A percentile compares a stretch with the other conserved stretches of the same genome.
These are phyloP conservation scores for Bicyclus anynana DNA, from an alignment of 1,140 invertebrate species.

Conservation along the genomic window DNA sequence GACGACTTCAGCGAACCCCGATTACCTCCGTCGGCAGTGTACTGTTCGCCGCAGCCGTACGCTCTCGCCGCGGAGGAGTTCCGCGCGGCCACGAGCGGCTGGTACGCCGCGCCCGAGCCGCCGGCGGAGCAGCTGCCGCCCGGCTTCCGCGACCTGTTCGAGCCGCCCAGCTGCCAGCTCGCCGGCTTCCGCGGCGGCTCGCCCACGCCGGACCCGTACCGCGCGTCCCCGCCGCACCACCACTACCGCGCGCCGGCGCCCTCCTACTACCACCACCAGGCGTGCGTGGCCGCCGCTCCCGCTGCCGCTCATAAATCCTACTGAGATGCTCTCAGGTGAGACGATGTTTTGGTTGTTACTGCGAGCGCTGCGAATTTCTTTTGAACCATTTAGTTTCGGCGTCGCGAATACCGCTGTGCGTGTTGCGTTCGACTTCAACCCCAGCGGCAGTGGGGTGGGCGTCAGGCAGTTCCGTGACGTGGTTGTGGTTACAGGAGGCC, in stretches of 20 bases:
- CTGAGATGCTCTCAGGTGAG: conserved; percentile 66
- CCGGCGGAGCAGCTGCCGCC: conserved; percentile 70
- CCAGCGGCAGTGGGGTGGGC: conserved; percentile 41
- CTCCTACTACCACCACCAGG: conserved; percentile 77
- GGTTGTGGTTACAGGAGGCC: conserved; percentile 72
- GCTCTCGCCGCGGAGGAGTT: conserved; percentile 70
- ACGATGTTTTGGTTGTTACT: conserved; percentile 17
- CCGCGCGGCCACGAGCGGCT: conserved; percentile 77
- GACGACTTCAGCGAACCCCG: conserved; percentile 71
- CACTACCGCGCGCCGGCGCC: conserved; percentile 69
- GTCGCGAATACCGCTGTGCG: conserved; percentile 64
- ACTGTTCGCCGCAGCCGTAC: conserved; percentile 77
- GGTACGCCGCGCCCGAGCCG: conserved; percentile 79
- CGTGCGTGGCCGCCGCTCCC: conserved; percentile 66
- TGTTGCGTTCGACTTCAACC: conserved; percentile 41
- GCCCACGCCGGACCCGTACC: conserved; percentile 71
- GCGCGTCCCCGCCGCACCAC: conserved; percentile 67
- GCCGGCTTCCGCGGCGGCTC: conserved; percentile 79
- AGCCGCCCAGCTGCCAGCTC: conserved; percentile 78
- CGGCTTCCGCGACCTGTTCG: conserved; percentile 61
- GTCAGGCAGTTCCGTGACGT: conserved; percentile 59
- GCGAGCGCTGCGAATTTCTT: conserved; percentile 47
- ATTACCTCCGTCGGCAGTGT: conserved; percentile 71
- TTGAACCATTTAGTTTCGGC: conserved; percentile 27
- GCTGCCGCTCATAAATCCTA: conserved; percentile 68